Percentiles rank a stretch among this genome's conserved stretches.
These are phyloP conservation scores for Laticauda laticaudata DNA, from an alignment of 2,113 vertebrate species.

Conservation along the genomic window DNA sequence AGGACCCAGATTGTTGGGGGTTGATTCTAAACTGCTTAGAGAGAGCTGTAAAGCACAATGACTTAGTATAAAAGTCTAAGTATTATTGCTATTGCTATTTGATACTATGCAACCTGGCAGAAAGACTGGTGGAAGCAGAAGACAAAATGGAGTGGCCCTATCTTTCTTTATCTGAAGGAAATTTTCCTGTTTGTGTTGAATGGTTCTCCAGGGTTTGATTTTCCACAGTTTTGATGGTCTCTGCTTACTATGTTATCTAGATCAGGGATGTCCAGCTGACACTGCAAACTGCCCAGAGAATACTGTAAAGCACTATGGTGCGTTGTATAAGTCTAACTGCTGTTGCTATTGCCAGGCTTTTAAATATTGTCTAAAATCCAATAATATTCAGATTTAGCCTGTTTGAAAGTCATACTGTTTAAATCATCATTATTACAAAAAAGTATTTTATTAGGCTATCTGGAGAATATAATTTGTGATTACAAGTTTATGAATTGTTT, in stretches of 20 bases:
- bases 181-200: background rate
- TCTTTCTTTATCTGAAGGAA: background rate
- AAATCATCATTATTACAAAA: background rate
- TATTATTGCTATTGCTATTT: background rate
- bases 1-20: background rate
- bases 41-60: background rate
- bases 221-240: background rate
- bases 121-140: background rate
- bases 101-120: background rate
- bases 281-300: too few species aligned
- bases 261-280: background rate
- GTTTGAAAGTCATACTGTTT: background rate
- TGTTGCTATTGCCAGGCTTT: background rate
- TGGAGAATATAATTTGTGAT: background rate
- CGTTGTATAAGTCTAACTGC: too few species aligned
- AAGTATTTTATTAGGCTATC: background rate
- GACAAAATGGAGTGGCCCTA: background rate
- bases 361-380: background rate
- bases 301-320: too few species aligned
- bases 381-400: background rate
- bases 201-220: background rate
- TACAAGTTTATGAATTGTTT: background rate
- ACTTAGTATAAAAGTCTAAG: background rate
- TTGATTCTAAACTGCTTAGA: background rate
- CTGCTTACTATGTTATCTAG: background rate